These are phyloP conservation scores for Bujurquina vittata DNA, from an alignment of 2,113 vertebrate genomes.

Conservation along the genomic window DNA sequence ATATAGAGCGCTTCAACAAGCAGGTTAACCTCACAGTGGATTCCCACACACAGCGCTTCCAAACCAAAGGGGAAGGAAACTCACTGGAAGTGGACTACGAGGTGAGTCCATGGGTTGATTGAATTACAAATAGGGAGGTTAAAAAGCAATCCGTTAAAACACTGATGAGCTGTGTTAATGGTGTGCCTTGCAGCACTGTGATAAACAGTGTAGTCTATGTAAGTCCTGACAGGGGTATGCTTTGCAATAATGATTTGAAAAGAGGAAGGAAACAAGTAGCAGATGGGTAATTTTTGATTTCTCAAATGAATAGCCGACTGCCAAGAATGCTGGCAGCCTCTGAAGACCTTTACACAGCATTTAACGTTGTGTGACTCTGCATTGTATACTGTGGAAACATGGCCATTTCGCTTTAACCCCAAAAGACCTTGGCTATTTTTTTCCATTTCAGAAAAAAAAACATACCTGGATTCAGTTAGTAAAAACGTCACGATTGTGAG, in stretches of 20 bases:
- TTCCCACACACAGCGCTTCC: constrained; percentile 89
- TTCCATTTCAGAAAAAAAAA: not conserved
- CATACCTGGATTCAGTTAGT: not conserved
- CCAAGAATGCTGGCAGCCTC: not conserved
- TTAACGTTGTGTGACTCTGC: not conserved
- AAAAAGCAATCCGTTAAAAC: not conserved
- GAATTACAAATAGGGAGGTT: not conserved
- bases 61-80: constrained; percentile 88
- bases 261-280: not conserved
- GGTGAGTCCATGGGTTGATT: constrained; percentile 79
- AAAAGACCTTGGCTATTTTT: not conserved
- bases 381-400: not conserved
- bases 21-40: constrained; percentile 97
- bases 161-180: not conserved
- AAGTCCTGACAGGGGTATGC: not conserved
- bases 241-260: not conserved
- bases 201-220: constrained; percentile 2
- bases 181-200: not conserved
- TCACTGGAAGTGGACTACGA: constrained; percentile 97
- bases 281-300: not conserved
- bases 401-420: not conserved
- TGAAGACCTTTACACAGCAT: not conserved
- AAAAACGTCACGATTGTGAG: not conserved
- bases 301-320: not conserved
- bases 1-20: constrained; percentile 94